Percentiles rank a stretch among this genome's conserved stretches.
These are phyloP conservation scores for Zhuqinia jingwanae DNA, from an alignment of 2,888 invertebrate species.

Conservation along the genomic window DNA sequence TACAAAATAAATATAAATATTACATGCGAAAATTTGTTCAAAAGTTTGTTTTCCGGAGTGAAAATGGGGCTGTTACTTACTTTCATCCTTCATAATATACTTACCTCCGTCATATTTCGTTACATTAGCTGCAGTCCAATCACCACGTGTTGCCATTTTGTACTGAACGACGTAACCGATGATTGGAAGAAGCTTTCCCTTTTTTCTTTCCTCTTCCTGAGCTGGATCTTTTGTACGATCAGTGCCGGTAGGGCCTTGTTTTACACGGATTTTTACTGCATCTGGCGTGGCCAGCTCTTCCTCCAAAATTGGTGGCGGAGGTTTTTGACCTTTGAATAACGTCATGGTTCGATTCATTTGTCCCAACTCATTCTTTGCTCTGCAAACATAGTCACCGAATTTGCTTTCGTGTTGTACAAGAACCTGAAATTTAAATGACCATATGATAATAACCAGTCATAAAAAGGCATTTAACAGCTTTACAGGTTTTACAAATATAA, in stretches of 20 bases:
- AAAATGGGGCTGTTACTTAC: too few species aligned
- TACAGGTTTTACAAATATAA: too few species aligned
- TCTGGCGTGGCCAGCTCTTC: constrained; percentile 70
- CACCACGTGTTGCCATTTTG: constrained; percentile 78
- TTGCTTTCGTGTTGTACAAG: constrained; percentile 74
- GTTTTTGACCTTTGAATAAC: constrained; percentile 77
- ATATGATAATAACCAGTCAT: too few species aligned
- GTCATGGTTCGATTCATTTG: constrained; percentile 73
- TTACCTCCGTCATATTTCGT: constrained; percentile 75
- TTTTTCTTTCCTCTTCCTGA: constrained; percentile 74
- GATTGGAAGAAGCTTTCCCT: constrained; percentile 76
- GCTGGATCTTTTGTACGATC: constrained; percentile 73
- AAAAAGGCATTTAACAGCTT: too few species aligned
- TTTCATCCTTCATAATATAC: not conserved
- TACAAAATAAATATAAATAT: not conserved
- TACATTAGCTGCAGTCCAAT: constrained; percentile 78
- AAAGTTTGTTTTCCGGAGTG: too few species aligned
- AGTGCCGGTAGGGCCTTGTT: constrained; percentile 65
- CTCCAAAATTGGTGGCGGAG: constrained; percentile 75
- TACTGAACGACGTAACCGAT: constrained; percentile 79
- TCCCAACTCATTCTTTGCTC: constrained; percentile 77
- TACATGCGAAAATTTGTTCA: too few species aligned
- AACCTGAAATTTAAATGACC: constrained; percentile 58
- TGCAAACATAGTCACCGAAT: constrained; percentile 76
- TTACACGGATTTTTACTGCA: constrained; percentile 77